These are phyloP conservation scores for Rotaria sp. DNA, from an alignment of 2,888 invertebrate genomes.

Conservation along the genomic window DNA sequence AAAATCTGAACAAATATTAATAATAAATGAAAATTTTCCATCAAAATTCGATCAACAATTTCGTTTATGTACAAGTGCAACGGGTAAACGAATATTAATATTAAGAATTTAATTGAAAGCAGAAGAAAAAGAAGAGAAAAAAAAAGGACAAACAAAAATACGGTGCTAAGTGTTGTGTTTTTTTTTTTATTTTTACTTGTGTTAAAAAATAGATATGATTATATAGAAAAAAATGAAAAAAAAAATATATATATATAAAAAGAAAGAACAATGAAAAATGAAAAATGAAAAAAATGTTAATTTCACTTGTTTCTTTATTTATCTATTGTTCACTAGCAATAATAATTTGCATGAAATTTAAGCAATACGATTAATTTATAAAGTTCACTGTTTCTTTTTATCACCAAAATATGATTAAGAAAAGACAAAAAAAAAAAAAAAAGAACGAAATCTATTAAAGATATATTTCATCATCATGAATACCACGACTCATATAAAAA, in stretches of 20 bases:
- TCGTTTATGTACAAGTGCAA: neutral
- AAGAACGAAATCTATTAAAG: neutral
- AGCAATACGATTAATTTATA: too few species aligned
- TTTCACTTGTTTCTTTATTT: neutral
- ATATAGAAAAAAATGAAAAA: neutral
- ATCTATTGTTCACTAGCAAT: too few species aligned
- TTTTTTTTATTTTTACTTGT: neutral
- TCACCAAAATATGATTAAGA: slow-evolving; percentile 2
- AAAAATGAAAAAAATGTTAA: too few species aligned
- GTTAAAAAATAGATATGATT: neutral
- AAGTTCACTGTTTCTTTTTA: neutral
- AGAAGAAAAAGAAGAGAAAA: too few species aligned
- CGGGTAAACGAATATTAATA: neutral
- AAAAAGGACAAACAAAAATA: neutral
- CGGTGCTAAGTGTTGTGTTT: neutral
- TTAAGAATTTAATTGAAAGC: neutral
- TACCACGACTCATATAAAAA: neutral
- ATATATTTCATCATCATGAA: neutral
- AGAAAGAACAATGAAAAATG: neutral
- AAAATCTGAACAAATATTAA: neutral
- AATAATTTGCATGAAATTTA: too few species aligned
- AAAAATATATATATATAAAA: neutral
- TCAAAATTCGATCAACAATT: neutral
- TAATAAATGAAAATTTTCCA: neutral
- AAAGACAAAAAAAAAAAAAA: neutral